phyloP scores from a whole-genome alignment of 2,113 vertebrate genomes.

The Protobothrops mucrosquamatus region DNA sequence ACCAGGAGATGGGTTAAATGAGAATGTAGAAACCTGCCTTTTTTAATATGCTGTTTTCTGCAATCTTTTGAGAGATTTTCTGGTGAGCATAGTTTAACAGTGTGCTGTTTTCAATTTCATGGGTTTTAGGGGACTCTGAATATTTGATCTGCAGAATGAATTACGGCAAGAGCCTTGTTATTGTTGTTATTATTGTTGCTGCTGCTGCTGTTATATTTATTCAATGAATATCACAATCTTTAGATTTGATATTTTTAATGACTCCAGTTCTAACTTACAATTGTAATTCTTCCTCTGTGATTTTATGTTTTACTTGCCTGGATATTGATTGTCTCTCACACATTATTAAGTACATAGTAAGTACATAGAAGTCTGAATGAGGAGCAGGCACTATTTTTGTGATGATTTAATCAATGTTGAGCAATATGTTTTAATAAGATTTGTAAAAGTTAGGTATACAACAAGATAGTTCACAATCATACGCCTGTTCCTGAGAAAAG shows the following conservation, averaged over 20 bases:
- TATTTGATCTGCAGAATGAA: conserved; percentile 40
- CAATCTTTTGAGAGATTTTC: conserved; percentile 16
- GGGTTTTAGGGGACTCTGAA: conserved; percentile 50
- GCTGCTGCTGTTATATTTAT: not conserved
- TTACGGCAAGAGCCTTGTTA: conserved; percentile 33
- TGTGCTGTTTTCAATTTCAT: conserved; percentile 41
- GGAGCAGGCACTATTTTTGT: not conserved
- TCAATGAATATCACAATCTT: not conserved
- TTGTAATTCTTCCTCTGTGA: not conserved
- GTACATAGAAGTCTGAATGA: not conserved
- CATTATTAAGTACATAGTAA: not conserved
- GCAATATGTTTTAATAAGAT: not conserved
- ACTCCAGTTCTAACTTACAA: not conserved
- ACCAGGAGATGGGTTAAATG: conserved; percentile 29
- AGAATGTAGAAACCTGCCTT: conserved; percentile 30
- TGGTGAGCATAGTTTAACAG: conserved; percentile 39
- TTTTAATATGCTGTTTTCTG: conserved; percentile 45
- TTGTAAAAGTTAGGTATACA: not conserved
- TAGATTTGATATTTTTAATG: not conserved
- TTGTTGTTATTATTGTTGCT: not conserved
- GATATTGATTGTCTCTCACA: conserved; percentile 26
- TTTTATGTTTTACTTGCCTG: not conserved
- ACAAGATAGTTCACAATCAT: not conserved
- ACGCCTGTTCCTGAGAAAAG: not conserved
- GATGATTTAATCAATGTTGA: not conserved